A percentile compares a stretch with the other conserved stretches of the same genome.
phyloP scores from a whole-genome alignment of 2,113 vertebrate genomes.

The Phocoena sinus region DNA sequence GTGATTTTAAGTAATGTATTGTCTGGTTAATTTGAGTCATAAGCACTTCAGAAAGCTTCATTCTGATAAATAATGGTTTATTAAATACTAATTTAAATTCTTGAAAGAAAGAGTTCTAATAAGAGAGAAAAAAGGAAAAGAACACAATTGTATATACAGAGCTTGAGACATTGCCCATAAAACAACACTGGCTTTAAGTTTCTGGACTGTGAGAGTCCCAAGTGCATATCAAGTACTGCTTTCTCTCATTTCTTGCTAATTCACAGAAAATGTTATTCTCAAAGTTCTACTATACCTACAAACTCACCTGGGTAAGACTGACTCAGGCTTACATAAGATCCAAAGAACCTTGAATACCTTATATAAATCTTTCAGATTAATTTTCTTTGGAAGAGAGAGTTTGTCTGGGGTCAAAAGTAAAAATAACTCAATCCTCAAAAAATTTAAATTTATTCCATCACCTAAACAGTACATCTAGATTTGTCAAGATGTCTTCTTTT shows the following conservation, averaged over 20 bases:
- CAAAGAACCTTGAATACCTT: background rate
- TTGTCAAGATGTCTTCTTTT: background rate
- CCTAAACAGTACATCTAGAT: background rate
- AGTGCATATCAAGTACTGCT: background rate
- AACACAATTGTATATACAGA: background rate
- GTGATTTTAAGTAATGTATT: background rate
- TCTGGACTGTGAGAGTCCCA: background rate
- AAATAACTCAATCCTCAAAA: constrained; percentile 35
- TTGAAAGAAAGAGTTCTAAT: background rate
- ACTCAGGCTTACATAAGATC: background rate
- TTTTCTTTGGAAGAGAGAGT: constrained; percentile 21
- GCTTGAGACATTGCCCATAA: background rate
- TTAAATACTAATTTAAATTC: background rate
- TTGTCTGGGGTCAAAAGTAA: constrained; percentile 32
- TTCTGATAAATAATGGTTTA: background rate
- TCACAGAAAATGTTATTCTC: constrained; percentile 37
- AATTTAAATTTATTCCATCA: constrained; percentile 30
- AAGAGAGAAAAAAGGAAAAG: background rate
- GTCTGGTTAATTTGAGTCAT: background rate
- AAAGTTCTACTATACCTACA: background rate
- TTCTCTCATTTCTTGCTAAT: constrained; percentile 9
- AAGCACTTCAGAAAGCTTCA: background rate
- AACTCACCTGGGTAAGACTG: background rate
- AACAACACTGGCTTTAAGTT: background rate
- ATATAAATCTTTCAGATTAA: background rate